Base-by-base conservation (phyloP, 2,113 vertebrate genomes). In the Urocynchramus pylzowi region DNA sequence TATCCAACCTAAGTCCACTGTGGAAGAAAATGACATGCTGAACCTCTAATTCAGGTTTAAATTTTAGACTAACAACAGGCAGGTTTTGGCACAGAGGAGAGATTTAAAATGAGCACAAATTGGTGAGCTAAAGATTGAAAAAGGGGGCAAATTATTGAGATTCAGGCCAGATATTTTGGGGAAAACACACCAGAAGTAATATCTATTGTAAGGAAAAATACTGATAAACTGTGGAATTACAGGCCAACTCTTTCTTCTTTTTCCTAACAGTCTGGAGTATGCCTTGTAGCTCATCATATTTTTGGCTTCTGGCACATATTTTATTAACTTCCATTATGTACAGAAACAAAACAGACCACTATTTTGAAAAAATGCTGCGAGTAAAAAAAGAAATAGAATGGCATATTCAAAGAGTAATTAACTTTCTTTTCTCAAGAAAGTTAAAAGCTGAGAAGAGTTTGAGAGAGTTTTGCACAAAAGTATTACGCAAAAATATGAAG, bases 281-380 rank as follows among this genome's bases (percentile, higher is more conserved):
- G 88, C 92, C 70, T 84, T 82, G 49, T 94, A 97, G 84, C 95
- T 97, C 93, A 94, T 97, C 96, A 97, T 97, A 96, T 96, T 96
- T 97, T 96, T 97, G 70, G 92, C 84, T 96, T 94, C 96, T 97
- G 92, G 96, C 95, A 96, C 78, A 56, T 94, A 89, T 96, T 97
- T 97, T 96, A 97, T 97, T 96, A 97, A 97, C 94, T 97, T 96
- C 74, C 70, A 96, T 97, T 97, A 96, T 83, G 67, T 49, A 87
- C 9, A 95, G 97, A 97, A 96, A 97, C 83, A 95, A 96, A 97
- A 94, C 96, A 97, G 95, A 96, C 93, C 95, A 89, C 94, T 96
- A 77, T 80, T 89, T 24, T 4, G 84, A 95, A 97, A 96, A 95
- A 94, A 89, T 57, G 39, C 15, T 79, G 35, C 6, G 8, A 93